Evolutionary conservation across 35 echinoderm and acorn worm species (phyloP).

Genomic region (Heliocidaris tuberculata): DNA sequence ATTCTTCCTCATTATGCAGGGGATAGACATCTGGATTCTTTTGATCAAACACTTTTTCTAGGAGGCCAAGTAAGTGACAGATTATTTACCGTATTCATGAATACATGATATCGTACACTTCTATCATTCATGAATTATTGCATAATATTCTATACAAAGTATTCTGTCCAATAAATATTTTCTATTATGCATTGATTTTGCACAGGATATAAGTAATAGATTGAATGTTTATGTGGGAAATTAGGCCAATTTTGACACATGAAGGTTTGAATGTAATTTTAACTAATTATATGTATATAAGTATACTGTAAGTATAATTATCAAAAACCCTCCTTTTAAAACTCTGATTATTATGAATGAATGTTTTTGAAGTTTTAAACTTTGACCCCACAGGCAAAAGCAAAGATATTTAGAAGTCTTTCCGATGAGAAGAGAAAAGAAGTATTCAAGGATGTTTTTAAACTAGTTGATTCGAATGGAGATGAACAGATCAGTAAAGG

Average conservation of each 20-base stretch:
- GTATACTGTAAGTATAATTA: no score
- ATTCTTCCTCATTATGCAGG: constrained; percentile 37
- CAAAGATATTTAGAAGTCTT: constrained; percentile 47
- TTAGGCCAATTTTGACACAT: no score
- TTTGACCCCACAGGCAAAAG: neutral
- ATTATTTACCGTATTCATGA: neutral
- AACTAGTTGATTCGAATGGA: constrained; percentile 49
- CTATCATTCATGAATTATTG: no score
- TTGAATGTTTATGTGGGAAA: no score
- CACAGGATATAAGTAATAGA: no score
- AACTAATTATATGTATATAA: no score
- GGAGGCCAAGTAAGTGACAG: constrained; percentile 7
- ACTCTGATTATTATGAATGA: neutral
- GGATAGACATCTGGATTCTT: neutral
- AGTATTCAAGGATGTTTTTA: constrained; percentile 36
- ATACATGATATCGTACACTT: no score
- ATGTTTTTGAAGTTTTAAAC: neutral
- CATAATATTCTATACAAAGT: no score
- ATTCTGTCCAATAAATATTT: no score
- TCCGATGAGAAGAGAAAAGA: constrained; percentile 59
- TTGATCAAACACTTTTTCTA: constrained; percentile 36
- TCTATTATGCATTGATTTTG: no score
- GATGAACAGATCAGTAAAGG: constrained; percentile 51
- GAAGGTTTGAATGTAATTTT: no score
- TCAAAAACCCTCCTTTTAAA: no score